Percentiles rank a stretch among this genome's conserved stretches.
Conservation (phyloP, 2,888 invertebrate genomes). For the Dusona sp. region DNA sequence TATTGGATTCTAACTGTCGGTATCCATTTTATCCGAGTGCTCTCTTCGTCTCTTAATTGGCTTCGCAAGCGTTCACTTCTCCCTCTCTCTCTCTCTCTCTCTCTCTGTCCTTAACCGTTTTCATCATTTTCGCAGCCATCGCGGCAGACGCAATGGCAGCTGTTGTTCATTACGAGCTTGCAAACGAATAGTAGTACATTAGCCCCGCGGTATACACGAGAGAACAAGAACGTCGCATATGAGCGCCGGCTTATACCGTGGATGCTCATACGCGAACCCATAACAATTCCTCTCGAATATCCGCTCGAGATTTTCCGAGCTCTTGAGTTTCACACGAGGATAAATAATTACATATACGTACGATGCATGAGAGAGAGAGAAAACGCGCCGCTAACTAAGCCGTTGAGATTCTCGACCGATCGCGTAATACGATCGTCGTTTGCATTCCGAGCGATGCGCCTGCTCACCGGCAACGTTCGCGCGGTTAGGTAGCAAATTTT, state of each 20-base stretch:
- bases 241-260: background rate
- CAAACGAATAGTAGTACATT: slow-evolving; percentile 30
- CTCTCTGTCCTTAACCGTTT: background rate
- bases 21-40: slow-evolving; percentile 48
- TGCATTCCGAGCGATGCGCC: slow-evolving; percentile 70
- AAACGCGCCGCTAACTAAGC: slow-evolving; percentile 6
- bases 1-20: slow-evolving; percentile 58
- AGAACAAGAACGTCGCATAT: background rate
- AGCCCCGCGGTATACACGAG: slow-evolving; percentile 15
- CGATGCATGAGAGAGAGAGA: background rate
- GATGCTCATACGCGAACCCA: slow-evolving; percentile 17
- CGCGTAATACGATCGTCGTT: slow-evolving; percentile 74
- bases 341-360: background rate
- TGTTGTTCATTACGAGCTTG: slow-evolving; percentile 29
- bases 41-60: slow-evolving; percentile 55
- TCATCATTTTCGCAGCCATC: background rate
- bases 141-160: slow-evolving; percentile 20
- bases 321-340: slow-evolving; percentile 46
- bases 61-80: background rate
- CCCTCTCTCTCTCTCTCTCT: slow-evolving; percentile 28
- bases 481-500: slow-evolving; percentile 17
- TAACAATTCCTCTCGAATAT: slow-evolving; percentile 25
- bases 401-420: slow-evolving; percentile 68
- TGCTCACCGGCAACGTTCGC: background rate
- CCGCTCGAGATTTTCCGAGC: slow-evolving; percentile 44